Base-by-base conservation (phyloP, 2,113 vertebrate genomes). In the Panthera uncia region DNA sequence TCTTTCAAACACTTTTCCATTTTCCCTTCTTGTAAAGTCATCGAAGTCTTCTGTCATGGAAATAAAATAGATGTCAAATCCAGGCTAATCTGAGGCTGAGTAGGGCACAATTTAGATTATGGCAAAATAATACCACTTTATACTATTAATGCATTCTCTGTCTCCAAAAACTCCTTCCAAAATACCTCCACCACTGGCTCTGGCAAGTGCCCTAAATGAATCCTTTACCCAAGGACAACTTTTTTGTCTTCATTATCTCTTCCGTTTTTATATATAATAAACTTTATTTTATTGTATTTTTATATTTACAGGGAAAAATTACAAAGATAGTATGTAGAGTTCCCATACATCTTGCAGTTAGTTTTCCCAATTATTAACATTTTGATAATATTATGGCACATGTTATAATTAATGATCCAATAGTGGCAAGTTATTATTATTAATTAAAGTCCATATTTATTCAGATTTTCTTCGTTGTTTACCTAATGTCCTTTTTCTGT, bases 301-400 rank as follows among this genome's bases (percentile, higher is more conserved):
- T 73, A 71, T 52, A 73, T 61, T 38, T 82, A 87, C 18, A 96
- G 63, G 71, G 74, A 90, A 76, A 78, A n/a, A 52, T 13, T 78
- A 6, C 33, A 11, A 80, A 41, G 7, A 13, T 63, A 21, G 7
- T 41, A 45, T 1, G 23, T 38, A 55, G 16, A 25, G 4, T 48
- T 36, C 18, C 5, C 36, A 68, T 10, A 15, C 2, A 36, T 15
- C 33, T 73, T 25, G 0, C 2, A 65, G 14, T 33, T 25, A 31
- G 52, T 38, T 90, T 66, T 31, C 15, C 27, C 33, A 57, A 4
- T 76, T n/a, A 76, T 41, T 48, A 92, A 63, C 2, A n/a, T 69
- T 76, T 96, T 91, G 45, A 66, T 55, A 10, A 57, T 65, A 52
- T 29, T 65, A n/a, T 55, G 13, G 19, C 9, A 41, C 18, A 63